Evolutionary conservation across 37 sponge, comb jelly and placozoan species (phyloP).

Genomic region (Diacarnus erythraeanus): DNA sequence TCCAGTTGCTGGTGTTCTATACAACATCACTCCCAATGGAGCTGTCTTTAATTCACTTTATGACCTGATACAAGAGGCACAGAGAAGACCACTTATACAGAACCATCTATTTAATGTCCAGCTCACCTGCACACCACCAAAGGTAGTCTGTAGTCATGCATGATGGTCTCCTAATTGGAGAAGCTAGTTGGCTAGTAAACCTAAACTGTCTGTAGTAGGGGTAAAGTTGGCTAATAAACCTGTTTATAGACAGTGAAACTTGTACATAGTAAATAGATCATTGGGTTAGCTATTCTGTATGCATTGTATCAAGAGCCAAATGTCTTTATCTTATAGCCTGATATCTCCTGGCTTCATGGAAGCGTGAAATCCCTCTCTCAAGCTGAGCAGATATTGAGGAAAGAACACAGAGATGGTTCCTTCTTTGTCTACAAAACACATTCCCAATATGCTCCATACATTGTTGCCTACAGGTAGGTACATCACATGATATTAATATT

Average conservation of each 20-base stretch:
- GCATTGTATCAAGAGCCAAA: too few species aligned
- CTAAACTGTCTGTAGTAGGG: too few species aligned
- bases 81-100: constrained; percentile 55
- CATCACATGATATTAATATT: too few species aligned
- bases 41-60: constrained; percentile 66
- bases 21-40: constrained; percentile 74
- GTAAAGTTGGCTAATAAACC: too few species aligned
- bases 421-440: constrained; percentile 79
- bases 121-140: constrained; percentile 61
- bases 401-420: constrained; percentile 76
- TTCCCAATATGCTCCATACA: constrained; percentile 72
- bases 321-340: constrained; percentile 31
- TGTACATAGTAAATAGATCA: background rate
- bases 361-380: constrained; percentile 68
- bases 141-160: constrained; percentile 41
- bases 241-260: too few species aligned
- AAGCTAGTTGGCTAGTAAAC: too few species aligned
- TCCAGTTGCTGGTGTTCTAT: constrained; percentile 66
- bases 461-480: constrained; percentile 62
- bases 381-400: constrained; percentile 55
- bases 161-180: background rate
- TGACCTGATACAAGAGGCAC: constrained; percentile 72
- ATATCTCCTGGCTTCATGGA: constrained; percentile 61
- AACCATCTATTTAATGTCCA: constrained; percentile 71
- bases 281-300: background rate